Conservation (phyloP, 2,113 vertebrate genomes). For the Callipepla californica region DNA sequence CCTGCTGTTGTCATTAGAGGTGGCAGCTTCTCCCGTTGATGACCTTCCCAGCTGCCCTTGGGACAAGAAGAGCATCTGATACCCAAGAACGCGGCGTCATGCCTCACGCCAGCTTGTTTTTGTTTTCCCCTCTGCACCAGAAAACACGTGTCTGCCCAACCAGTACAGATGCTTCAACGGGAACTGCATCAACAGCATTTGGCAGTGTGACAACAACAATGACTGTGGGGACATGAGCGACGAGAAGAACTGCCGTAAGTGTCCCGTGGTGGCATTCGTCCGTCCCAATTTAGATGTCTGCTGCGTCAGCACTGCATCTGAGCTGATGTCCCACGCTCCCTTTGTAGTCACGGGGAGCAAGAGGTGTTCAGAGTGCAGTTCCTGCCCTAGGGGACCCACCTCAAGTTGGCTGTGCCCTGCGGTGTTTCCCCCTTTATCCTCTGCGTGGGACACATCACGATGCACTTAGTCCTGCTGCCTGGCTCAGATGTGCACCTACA, state of each 20-base stretch:
- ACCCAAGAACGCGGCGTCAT: neutral
- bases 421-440: neutral
- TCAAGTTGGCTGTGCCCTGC: accelerated
- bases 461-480: neutral
- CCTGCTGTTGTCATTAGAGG: neutral
- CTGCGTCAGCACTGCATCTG: neutral
- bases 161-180: conserved; percentile 96
- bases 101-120: neutral
- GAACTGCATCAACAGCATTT: conserved; percentile 97
- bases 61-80: accelerated
- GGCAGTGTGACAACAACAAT: conserved; percentile 97
- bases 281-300: neutral
- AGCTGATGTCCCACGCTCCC: accelerated
- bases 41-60: neutral
- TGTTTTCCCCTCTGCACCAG: conserved; percentile 53
- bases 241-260: conserved; percentile 95
- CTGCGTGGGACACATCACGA: too few species aligned
- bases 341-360: accelerated
- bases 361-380: neutral
- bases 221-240: conserved; percentile 99
- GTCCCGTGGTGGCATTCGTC: neutral
- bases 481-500: neutral
- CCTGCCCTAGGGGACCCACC: neutral
- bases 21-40: accelerated
- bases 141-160: conserved; percentile 89